phyloP scores from a whole-genome alignment of 2,797 vertebrate genomes.

The Tamandua tetradactyla region DNA sequence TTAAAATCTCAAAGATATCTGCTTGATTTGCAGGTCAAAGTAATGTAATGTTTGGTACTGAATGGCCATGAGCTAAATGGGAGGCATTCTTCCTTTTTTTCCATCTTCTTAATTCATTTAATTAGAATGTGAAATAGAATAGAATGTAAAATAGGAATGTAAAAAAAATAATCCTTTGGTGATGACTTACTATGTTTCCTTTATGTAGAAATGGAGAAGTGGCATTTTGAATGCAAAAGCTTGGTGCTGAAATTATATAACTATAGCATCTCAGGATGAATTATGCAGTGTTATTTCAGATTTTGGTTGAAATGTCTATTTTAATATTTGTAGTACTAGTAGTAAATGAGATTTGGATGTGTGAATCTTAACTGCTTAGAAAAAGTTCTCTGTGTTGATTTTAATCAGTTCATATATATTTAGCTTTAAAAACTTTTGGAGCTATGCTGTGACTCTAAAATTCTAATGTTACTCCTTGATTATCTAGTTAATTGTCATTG shows the following conservation, averaged over 20 bases:
- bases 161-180: not conserved
- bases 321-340: not conserved
- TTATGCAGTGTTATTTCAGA: not conserved
- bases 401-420: not conserved
- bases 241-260: not conserved
- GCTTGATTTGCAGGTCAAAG: not conserved
- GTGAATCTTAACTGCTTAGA: not conserved
- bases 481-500: not conserved
- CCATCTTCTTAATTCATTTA: not conserved
- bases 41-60: not conserved
- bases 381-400: not conserved
- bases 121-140: no score
- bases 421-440: not conserved
- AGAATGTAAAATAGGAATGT: no score
- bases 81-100: not conserved
- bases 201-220: not conserved
- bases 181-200: not conserved
- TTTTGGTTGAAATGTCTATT: not conserved
- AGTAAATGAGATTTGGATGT: not conserved
- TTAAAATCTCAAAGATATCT: not conserved
- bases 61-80: no score
- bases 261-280: not conserved
- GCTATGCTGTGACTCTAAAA: not conserved
- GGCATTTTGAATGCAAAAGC: not conserved
- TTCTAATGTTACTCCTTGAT: not conserved